These are phyloP conservation scores for Drosophila bipectinata DNA, from an alignment of 1,140 invertebrate species.

Conservation along the genomic window DNA sequence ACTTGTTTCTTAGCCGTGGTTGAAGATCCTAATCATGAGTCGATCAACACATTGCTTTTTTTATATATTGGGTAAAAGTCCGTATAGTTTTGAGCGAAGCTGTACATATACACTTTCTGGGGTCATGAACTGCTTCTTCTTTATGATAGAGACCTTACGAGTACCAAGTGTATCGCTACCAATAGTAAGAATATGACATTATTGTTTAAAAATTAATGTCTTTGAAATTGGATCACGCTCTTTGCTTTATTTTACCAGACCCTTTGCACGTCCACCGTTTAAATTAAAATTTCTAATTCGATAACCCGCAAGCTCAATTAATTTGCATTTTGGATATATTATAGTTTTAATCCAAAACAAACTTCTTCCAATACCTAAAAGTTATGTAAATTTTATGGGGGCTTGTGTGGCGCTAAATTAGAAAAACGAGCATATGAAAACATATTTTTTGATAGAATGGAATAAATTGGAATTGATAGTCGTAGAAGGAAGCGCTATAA, in stretches of 20 bases:
- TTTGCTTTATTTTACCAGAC: constrained; percentile 1
- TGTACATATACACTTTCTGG: too few relatives aligned
- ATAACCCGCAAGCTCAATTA: background rate
- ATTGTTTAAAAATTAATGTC: too few relatives aligned
- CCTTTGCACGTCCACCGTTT: constrained; percentile 5
- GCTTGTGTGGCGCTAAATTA: constrained; percentile 18
- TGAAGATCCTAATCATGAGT: too few relatives aligned
- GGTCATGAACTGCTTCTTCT: too few relatives aligned
- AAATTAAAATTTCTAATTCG: constrained; percentile 24
- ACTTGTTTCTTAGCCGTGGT: too few relatives aligned
- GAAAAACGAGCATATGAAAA: constrained; percentile 12
- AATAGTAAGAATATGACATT: too few relatives aligned
- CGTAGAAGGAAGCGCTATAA: constrained; percentile 20
- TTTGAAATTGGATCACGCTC: too few relatives aligned
- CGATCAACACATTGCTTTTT: too few relatives aligned
- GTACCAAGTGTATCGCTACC: too few relatives aligned
- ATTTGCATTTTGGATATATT: constrained; percentile 23
- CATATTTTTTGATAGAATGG: background rate
- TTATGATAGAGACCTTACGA: too few relatives aligned
- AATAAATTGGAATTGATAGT: constrained; percentile 19
- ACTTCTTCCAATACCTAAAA: constrained; percentile 1
- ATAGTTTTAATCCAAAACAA: constrained; percentile 6
- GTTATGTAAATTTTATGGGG: constrained; percentile 39
- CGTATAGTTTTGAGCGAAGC: too few relatives aligned
- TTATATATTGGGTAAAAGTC: too few relatives aligned